phyloP scores from a whole-genome alignment of 2,113 vertebrate species.

The Podarcis muralis region DNA sequence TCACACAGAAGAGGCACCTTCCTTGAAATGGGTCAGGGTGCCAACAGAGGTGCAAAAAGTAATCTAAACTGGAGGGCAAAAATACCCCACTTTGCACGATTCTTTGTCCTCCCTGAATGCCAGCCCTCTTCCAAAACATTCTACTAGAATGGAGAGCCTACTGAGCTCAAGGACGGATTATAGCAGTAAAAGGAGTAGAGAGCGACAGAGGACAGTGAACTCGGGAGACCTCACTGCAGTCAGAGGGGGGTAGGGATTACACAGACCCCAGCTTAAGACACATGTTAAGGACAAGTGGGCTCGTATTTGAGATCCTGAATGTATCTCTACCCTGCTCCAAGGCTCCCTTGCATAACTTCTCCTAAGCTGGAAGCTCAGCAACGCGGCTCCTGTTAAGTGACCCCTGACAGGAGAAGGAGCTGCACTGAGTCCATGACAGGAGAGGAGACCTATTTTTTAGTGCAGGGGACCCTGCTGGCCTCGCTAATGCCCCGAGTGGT shows the following conservation, averaged over 20 bases:
- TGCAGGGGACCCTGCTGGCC: background rate
- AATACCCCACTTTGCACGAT: background rate
- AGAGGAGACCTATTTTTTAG: too few species aligned
- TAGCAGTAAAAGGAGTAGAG: background rate
- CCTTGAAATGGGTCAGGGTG: background rate
- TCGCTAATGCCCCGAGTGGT: background rate
- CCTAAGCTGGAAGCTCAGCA: background rate
- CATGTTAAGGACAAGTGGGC: background rate
- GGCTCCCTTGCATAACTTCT: background rate
- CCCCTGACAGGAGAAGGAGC: background rate
- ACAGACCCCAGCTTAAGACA: background rate
- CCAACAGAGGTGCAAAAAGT: background rate
- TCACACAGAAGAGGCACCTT: too few species aligned
- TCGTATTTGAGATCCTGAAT: too few species aligned
- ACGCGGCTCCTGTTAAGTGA: background rate
- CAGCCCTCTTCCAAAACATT: background rate
- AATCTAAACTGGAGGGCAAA: background rate
- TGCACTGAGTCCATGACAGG: background rate
- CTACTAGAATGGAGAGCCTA: background rate
- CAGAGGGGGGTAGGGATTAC: background rate
- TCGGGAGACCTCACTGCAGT: background rate
- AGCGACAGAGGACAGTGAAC: background rate
- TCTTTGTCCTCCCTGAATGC: background rate
- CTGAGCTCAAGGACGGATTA: background rate
- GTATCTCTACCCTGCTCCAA: background rate